phyloP scores from a whole-genome alignment of 2,888 invertebrate genomes.

The Biston betularia region DNA sequence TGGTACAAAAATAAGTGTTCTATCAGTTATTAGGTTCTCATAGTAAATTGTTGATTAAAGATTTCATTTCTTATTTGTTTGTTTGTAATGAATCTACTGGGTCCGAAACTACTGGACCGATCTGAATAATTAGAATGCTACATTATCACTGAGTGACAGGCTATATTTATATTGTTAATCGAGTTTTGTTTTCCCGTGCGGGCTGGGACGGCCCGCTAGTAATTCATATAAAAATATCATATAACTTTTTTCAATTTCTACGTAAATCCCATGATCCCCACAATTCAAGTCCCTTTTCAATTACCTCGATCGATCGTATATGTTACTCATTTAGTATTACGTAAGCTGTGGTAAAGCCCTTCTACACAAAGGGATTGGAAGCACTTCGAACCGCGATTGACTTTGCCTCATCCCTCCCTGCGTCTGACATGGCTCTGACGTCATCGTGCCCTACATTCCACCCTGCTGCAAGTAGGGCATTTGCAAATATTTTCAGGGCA shows the following conservation, averaged over 20 bases:
- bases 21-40: no score
- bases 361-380: slow-evolving; percentile 12
- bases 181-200: no score
- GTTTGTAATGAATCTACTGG: no score
- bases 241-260: background rate
- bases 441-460: slow-evolving; percentile 36
- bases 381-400: slow-evolving; percentile 9
- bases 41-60: no score
- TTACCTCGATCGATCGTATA: slow-evolving; percentile 1
- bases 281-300: background rate
- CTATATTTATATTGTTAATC: no score
- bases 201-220: no score
- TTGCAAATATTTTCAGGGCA: slow-evolving; percentile 13
- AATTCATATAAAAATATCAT: background rate
- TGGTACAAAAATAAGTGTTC: no score
- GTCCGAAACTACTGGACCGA: no score
- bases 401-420: slow-evolving; percentile 14
- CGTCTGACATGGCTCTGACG: slow-evolving; percentile 29
- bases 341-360: background rate
- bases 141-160: no score
- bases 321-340: background rate
- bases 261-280: slow-evolving; percentile 1
- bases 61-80: no score
- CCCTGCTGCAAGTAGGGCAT: slow-evolving; percentile 16
- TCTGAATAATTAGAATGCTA: no score